Evolutionary conservation across 2,113 vertebrate genomes (phyloP), one percentile per base, ranked within the genome.

Genomic region (Hypocryptadius cinnamomeus): DNA sequence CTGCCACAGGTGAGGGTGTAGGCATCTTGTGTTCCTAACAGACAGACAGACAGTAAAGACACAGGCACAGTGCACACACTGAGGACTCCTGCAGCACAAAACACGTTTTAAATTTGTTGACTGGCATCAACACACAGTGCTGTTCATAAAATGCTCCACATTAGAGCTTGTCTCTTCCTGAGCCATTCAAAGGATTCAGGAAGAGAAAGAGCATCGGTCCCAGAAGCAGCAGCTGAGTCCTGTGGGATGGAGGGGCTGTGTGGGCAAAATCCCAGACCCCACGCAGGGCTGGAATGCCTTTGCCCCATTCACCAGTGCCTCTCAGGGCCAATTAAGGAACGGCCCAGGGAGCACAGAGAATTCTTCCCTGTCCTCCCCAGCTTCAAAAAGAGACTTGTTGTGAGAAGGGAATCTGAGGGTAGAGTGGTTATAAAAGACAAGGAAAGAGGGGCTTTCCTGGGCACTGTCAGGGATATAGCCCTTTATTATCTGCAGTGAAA

Each of bases 1-100:
- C 88, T 94, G 92, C 98, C 98, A 56, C 98, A 98, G 96, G 96
- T 97, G 77, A 98, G 91, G 86, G 95, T 97, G 84, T 98, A 98
- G 91, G 97, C 94, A 70, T 98, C 98, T 86, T 97, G 98, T 77
- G 95, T 60, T 96, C 97, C 98, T 98, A 92, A 96, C 88, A 95
- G 94, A 97, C 86, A 97, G 95, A 56, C 53, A 54, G 30, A 88
- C 59, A 91, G 90, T 93, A 95, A 96, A 66, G 63, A 95, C 10
- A 93, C 7, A 89, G 63, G 27, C 50, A 80, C 78, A 71, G 40
- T 28, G 57, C 77, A 87, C 44, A 87, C 40, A 77, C 24, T 83
- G 81, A 77, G 85, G 45, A 27, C 17, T 72, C 37, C 61, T 14
- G 23, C 8, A 42, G 37, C 27, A 44, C 9, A 31, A 77, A 70